Percentiles rank a stretch among this genome's conserved stretches.
phyloP scores from a whole-genome alignment of 2,888 invertebrate genomes.

The Phymatocera aterrima region DNA sequence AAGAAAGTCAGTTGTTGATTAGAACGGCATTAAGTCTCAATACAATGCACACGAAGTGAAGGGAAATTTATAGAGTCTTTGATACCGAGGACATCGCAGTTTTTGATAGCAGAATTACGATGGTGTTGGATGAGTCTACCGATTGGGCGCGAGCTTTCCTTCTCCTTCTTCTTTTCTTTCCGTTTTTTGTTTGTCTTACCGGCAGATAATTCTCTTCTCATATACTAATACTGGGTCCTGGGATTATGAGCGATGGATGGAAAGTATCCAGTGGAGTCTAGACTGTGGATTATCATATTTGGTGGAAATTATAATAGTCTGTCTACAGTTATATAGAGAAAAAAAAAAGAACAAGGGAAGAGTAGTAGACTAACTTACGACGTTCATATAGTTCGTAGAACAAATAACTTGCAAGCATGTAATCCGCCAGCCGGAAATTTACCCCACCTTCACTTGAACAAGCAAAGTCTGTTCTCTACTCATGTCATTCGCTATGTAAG shows the following conservation, averaged over 20 bases:
- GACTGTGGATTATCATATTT: not conserved
- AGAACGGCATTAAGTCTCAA: too few species aligned
- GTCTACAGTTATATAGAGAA: not conserved
- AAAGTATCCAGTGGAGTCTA: not conserved
- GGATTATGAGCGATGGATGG: not conserved
- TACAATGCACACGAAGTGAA: not conserved
- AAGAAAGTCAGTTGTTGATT: too few species aligned
- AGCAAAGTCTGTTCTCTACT: not conserved
- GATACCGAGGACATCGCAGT: not conserved
- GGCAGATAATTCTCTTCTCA: not conserved
- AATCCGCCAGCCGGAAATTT: not conserved
- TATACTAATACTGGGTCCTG: too few species aligned
- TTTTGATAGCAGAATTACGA: not conserved
- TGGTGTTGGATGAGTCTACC: not conserved
- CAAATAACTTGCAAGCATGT: not conserved
- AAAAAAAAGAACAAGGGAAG: too few species aligned
- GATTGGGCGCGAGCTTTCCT: not conserved
- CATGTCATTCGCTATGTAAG: not conserved
- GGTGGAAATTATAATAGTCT: not conserved
- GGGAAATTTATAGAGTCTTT: not conserved
- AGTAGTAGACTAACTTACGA: not conserved
- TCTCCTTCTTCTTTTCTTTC: not conserved
- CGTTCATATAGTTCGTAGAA: not conserved
- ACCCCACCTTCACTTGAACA: not conserved
- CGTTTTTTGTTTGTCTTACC: not conserved